These are phyloP conservation scores for Catharus bicknelli DNA, from an alignment of 2,113 vertebrate species.

Conservation along the genomic window DNA sequence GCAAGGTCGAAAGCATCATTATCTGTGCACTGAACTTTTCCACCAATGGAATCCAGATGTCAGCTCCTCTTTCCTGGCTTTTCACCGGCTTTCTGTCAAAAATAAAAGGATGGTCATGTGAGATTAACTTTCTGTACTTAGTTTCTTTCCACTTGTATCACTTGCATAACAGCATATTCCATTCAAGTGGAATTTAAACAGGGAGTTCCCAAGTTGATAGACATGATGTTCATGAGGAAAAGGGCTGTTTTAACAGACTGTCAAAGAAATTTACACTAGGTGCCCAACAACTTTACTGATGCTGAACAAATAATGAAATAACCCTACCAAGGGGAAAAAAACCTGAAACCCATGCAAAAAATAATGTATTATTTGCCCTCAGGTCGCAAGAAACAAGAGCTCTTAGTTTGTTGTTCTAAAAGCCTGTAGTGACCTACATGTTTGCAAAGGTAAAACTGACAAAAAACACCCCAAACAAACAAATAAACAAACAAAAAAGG, in stretches of 20 bases:
- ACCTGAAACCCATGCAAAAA: not conserved
- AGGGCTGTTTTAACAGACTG: not conserved
- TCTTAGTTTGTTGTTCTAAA: not conserved
- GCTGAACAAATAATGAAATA: not conserved
- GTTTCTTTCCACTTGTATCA: not conserved
- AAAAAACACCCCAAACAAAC: not conserved
- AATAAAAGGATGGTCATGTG: not conserved
- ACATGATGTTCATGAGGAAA: not conserved
- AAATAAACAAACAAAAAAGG: not conserved
- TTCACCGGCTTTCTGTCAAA: not conserved
- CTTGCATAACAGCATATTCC: not conserved
- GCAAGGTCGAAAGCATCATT: not conserved
- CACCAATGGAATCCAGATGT: not conserved
- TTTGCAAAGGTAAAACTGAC: not conserved
- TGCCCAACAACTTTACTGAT: not conserved
- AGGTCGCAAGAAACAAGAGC: accelerated
- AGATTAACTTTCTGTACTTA: not conserved
- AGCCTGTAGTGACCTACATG: not conserved
- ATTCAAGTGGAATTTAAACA: not conserved
- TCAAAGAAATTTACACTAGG: not conserved
- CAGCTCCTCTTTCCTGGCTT: not conserved
- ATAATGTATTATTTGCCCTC: not conserved
- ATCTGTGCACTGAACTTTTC: not conserved
- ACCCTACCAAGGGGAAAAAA: accelerated
- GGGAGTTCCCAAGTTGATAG: not conserved